Conservation (phyloP, 2,797 vertebrate species). For the Triplophysa yarkandensis region DNA sequence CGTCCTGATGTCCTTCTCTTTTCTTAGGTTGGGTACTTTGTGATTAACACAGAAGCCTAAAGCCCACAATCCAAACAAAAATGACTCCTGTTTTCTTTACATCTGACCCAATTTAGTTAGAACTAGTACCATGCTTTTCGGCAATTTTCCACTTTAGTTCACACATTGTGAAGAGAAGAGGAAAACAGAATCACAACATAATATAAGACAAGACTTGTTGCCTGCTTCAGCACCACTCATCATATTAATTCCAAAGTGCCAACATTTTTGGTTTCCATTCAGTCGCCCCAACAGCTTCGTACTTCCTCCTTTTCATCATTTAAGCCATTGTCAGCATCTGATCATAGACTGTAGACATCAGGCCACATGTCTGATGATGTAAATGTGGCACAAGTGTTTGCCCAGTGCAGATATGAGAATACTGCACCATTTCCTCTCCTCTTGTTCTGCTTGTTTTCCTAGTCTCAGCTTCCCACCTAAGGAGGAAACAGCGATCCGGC, state of each 20-base stretch:
- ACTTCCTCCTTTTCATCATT: slow-evolving; percentile 1
- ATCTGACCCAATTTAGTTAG: no score
- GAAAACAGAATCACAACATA: neutral
- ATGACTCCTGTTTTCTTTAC: no score
- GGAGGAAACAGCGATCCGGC: slow-evolving; percentile 19
- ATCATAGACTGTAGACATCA: slow-evolving; percentile 3
- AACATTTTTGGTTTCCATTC: neutral
- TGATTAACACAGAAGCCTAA: slow-evolving; percentile 2
- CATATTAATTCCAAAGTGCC: neutral
- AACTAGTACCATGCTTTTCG: no score
- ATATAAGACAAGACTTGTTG: neutral
- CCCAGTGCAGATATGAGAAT: slow-evolving; percentile 28
- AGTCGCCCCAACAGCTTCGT: neutral
- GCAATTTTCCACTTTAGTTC: no score
- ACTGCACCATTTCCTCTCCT: slow-evolving; percentile 28
- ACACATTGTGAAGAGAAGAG: neutral
- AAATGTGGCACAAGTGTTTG: slow-evolving; percentile 8
- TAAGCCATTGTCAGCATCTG: slow-evolving; percentile 15
- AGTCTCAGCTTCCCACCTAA: slow-evolving; percentile 17
- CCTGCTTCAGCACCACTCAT: neutral
- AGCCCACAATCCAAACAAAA: no score
- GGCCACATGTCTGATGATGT: slow-evolving; percentile 21
- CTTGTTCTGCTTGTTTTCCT: slow-evolving; percentile 23
- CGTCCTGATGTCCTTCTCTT: neutral
- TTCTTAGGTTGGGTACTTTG: neutral